Base-by-base conservation (phyloP, 2,797 vertebrate genomes). In the Spinus pinus region DNA sequence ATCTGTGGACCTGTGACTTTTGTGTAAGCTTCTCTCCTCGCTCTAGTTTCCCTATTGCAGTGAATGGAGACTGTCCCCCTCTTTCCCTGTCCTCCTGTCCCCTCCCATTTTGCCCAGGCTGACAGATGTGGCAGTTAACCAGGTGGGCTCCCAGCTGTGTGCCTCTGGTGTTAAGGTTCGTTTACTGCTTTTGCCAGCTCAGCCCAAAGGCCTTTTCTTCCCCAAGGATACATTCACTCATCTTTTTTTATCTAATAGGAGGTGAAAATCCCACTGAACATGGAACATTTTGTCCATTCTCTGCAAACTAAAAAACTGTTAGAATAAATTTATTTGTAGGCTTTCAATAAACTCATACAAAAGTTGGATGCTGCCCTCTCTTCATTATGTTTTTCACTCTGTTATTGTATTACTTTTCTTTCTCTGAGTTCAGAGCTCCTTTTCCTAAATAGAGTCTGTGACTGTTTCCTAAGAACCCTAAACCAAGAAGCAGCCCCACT, bases 161-260 rank as follows among this genome's bases (percentile, higher is more conserved):
- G 42, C 44, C 37, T 53, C 12, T 42, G 18, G 1, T 39, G 7
- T 15, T 71, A 5, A 30, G 17, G 13, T 47, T 35, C 1, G 0
- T 37, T 88, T 62, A 15, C 37, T 56, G 12, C 23, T 69, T 12
- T 35, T 30, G 19, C 14, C 46, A 21, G 6, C 23, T 80, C 60
- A 54, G 67, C 60, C 33, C 37, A 37, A 70, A 77, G 75, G 67
- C 64, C 31, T 73, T 85, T 73, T n/a, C 41, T 30, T 85, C 79
- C 25, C 19, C 64, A 73, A 30, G 37, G 37, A 42, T 62, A 8
- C 9, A n/a, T 73, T 87, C 39, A 37, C 10, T 58, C 44, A 30
- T 61, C 24, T 54, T 50, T 74, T 81, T 66, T 89, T 35, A 42
- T n/a, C 25, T 72, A 70, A 80, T 15, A 80, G 12, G 41, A 42